These are phyloP conservation scores for Poeciliopsis occidentalis DNA, from an alignment of 2,113 vertebrate species.

Conservation along the genomic window DNA sequence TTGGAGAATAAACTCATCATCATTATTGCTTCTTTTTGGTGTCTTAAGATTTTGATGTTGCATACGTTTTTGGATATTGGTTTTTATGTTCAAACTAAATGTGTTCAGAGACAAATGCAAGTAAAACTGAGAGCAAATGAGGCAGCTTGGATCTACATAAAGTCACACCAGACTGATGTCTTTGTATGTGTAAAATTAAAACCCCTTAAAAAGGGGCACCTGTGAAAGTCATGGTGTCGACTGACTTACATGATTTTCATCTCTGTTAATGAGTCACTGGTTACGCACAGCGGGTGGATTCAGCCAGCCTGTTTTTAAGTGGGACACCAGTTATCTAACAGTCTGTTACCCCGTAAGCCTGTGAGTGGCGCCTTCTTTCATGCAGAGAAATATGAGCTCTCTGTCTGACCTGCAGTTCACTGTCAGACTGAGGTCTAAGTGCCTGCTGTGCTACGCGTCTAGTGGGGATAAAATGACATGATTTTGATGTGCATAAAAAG, in stretches of 20 bases:
- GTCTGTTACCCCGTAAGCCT: conserved; percentile 8
- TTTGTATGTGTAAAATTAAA: not conserved
- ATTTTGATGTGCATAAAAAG: conserved; percentile 9
- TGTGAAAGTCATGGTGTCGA: not conserved
- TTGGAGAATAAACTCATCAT: too few species aligned
- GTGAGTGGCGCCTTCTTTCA: conserved; percentile 5
- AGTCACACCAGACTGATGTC: too few species aligned
- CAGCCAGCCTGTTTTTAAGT: not conserved
- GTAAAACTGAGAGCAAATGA: too few species aligned
- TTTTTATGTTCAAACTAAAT: too few species aligned
- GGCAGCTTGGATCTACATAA: too few species aligned
- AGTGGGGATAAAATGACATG: conserved; percentile 6
- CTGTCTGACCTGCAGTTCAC: conserved; percentile 20
- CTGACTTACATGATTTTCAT: not conserved
- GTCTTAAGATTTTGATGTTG: too few species aligned
- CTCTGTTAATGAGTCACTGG: not conserved
- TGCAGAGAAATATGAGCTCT: conserved; percentile 25
- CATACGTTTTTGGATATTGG: too few species aligned
- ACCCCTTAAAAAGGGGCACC: not conserved
- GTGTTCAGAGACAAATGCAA: too few species aligned
- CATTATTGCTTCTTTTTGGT: too few species aligned
- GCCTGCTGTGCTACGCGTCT: conserved; percentile 9
- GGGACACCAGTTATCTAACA: conserved; percentile 10
- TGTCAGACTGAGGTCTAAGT: conserved; percentile 17
- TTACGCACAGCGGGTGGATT: not conserved